Evolutionary conservation across 64 coral and sea anemone species (phyloP), one percentile per base, ranked within the genome.

Genomic region (Actinia equina): DNA sequence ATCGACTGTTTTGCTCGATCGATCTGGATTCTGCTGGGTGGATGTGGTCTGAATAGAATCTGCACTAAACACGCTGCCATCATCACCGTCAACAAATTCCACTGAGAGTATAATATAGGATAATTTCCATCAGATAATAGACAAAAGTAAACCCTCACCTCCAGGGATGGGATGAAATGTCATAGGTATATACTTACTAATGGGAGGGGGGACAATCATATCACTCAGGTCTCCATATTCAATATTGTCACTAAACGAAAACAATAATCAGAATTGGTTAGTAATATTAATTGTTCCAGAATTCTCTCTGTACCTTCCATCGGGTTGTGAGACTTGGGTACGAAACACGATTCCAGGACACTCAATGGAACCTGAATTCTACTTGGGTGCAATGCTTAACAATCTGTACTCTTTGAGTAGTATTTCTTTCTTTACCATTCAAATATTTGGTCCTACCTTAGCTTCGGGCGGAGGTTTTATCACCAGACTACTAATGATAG

Each of bases 401-500:
- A 69, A 1, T 18, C 23, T 69, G n/a, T n/a, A 10, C n/a, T 69
- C 19, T 20, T 60, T 60, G 59, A 60, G 46, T 60, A 60, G 18
- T 60, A 16, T 0, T 60, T 60, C 14, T 60, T 60, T 17, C 8
- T 69, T 69, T 22, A 69, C 20, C 11, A 42, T 41, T 26, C 13
- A 25, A 22, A 4, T 54, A 15, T 82, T 46, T 44, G 18, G 4
- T 53, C 27, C 19, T 92, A 95, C 97, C 97, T 99, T 84, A 92
- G 92, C 83, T 94, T 99, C n/a, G 55, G 93, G 93, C 22, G 97
- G 97, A 37, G 97, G 90, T 19, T 80, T 85, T 17, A 95, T 78
- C 7, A 99, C 93, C 23, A 99, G 86, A 52, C 88, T 91, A 43
- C 90, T 90, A 10, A 99, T 99, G 61, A 99, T 99, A 27, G 90